Conservation (phyloP, 1,140 invertebrate genomes). For the Leptestheria dahalacensis region DNA sequence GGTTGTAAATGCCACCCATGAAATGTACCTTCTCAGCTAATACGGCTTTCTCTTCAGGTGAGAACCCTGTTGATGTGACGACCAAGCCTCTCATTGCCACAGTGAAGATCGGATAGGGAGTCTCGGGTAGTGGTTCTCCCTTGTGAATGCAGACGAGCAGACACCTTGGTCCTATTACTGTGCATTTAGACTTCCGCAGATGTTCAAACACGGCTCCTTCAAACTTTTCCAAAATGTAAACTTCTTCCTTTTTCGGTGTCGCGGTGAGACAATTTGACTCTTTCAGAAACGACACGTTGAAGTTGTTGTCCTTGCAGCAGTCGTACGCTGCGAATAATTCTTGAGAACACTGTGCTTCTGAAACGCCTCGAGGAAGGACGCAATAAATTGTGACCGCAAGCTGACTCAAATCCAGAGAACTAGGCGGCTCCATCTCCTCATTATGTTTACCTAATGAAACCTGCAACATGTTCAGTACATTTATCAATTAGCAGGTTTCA, state of each 20-base stretch:
- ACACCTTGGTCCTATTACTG: conserved; percentile 61
- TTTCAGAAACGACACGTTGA: conserved; percentile 35
- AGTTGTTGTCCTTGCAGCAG: conserved; percentile 32
- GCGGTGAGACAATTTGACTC: conserved; percentile 31
- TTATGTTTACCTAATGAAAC: too few species aligned
- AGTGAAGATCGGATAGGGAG: conserved; percentile 55
- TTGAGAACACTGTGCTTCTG: conserved; percentile 6
- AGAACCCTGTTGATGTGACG: conserved; percentile 54
- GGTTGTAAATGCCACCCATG: conserved; percentile 66
- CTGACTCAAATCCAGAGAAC: conserved; percentile 8
- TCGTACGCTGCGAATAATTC: conserved; percentile 9
- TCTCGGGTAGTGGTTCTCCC: conserved; percentile 53
- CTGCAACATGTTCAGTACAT: too few species aligned
- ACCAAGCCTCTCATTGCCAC: conserved; percentile 61
- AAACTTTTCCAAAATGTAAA: conserved; percentile 57
- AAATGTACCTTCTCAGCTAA: conserved; percentile 51
- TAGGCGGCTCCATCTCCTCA: too few species aligned
- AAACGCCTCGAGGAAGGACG: neutral
- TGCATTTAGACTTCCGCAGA: conserved; percentile 37
- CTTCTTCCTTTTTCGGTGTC: conserved; percentile 47
- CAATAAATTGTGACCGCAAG: conserved; percentile 11
- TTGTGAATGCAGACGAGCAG: conserved; percentile 54
- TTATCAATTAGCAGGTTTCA: too few species aligned
- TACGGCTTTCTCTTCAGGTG: conserved; percentile 41
- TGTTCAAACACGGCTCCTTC: conserved; percentile 48